Percentiles rank a stretch among this genome's conserved stretches.
phyloP scores from a whole-genome alignment of 2,797 vertebrate genomes.

The Pogoniulus pusillus region DNA sequence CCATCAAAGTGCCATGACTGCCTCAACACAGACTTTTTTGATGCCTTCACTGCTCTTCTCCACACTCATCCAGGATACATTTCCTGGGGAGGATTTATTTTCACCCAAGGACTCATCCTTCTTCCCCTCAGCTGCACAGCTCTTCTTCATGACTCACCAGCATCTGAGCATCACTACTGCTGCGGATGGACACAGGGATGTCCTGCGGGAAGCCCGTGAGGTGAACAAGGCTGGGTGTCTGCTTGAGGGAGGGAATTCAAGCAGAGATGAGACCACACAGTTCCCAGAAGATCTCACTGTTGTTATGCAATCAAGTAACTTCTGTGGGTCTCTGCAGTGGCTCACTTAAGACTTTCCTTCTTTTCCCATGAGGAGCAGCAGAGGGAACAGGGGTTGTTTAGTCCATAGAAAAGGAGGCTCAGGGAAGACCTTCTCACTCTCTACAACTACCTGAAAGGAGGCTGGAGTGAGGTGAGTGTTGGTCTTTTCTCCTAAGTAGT shows the following conservation, averaged over 20 bases:
- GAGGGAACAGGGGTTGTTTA: too few relatives aligned
- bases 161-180: not conserved
- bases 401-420: too few relatives aligned
- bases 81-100: not conserved
- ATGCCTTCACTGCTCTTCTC: not conserved
- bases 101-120: not conserved
- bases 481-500: too few relatives aligned
- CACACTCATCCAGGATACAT: not conserved
- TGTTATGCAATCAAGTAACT: not conserved
- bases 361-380: not conserved
- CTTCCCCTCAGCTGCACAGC: accelerated
- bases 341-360: not conserved
- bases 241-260: accelerated
- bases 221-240: not conserved
- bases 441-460: too few relatives aligned
- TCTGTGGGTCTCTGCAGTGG: not conserved
- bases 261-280: not conserved
- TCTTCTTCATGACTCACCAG: not conserved
- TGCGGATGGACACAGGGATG: accelerated
- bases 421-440: too few relatives aligned
- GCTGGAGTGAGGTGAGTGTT: too few relatives aligned
- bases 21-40: not conserved
- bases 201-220: not conserved
- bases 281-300: not conserved
- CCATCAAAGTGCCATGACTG: not conserved